phyloP scores from a whole-genome alignment of 2,113 vertebrate species.

The Daboia siamensis region DNA sequence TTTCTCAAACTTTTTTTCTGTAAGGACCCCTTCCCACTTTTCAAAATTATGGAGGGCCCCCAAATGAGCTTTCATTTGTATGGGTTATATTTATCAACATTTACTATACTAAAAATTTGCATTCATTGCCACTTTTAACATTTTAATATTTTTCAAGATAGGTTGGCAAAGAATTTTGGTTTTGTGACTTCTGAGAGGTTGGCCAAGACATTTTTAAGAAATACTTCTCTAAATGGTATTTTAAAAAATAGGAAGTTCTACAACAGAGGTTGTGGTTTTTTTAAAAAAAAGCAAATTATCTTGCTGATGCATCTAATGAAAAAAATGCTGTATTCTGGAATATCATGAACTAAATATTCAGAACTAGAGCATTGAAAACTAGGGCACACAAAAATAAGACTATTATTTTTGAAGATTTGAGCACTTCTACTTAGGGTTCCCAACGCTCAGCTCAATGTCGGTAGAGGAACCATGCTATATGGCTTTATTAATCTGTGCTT shows the following conservation, averaged over 20 bases:
- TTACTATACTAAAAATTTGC: not conserved
- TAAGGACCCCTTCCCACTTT: not conserved
- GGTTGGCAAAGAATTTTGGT: not conserved
- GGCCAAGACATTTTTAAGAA: not conserved
- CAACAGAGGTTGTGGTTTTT: not conserved
- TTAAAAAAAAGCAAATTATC: slow-evolving; percentile 8
- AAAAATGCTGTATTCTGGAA: slow-evolving; percentile 55
- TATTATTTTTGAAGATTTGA: slow-evolving; percentile 47
- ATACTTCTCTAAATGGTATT: slow-evolving; percentile 44
- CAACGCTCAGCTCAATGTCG: slow-evolving; percentile 40
- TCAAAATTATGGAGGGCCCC: not conserved
- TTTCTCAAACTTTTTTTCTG: not conserved
- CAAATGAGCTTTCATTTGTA: not conserved
- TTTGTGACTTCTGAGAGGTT: not conserved
- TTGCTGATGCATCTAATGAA: slow-evolving; percentile 52
- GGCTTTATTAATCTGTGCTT: slow-evolving; percentile 33
- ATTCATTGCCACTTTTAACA: not conserved
- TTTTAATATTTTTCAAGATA: not conserved
- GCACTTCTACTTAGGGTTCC: slow-evolving; percentile 45
- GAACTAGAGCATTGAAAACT: slow-evolving; percentile 41
- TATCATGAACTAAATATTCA: slow-evolving; percentile 42
- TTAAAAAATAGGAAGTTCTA: slow-evolving; percentile 29
- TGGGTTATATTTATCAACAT: not conserved
- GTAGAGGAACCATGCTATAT: slow-evolving; percentile 29
- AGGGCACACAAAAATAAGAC: slow-evolving; percentile 52